These are phyloP conservation scores for Eupleurogrammus muticus DNA, from an alignment of 2,797 vertebrate genomes.

Conservation along the genomic window DNA sequence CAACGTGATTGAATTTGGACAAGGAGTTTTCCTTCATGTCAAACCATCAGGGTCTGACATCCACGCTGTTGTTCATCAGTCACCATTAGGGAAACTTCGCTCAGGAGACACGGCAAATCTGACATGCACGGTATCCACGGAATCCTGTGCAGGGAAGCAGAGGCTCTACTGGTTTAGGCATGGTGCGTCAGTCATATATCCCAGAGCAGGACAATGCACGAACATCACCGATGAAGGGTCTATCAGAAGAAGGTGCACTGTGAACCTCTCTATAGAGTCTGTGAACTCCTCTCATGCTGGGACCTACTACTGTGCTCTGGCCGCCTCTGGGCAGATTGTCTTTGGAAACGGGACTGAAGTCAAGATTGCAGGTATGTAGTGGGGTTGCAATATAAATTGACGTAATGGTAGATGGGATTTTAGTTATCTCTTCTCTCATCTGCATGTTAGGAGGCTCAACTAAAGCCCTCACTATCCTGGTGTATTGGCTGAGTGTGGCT, in stretches of 20 bases:
- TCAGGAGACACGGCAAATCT: slow-evolving; percentile 38
- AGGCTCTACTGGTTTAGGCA: slow-evolving; percentile 70
- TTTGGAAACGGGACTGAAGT: slow-evolving; percentile 64
- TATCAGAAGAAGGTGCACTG: slow-evolving; percentile 25
- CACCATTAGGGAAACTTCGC: background rate
- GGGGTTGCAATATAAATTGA: background rate
- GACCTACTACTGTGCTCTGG: slow-evolving; percentile 71
- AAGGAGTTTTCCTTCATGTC: slow-evolving; percentile 68
- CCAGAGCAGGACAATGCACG: slow-evolving; percentile 28
- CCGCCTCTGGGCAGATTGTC: slow-evolving; percentile 61
- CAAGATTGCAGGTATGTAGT: slow-evolving; percentile 44
- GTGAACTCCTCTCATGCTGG: slow-evolving; percentile 36
- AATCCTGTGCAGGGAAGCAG: slow-evolving; percentile 38
- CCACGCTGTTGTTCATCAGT: slow-evolving; percentile 6
- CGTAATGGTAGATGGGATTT: background rate
- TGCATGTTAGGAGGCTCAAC: background rate
- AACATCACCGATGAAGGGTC: background rate
- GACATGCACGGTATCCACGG: slow-evolving; percentile 50
- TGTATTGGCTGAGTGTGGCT: slow-evolving; percentile 12
- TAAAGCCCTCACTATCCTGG: rapidly evolving
- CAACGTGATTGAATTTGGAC: slow-evolving; percentile 58
- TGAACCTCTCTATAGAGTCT: slow-evolving; percentile 36
- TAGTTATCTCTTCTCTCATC: background rate
- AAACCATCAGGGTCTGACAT: slow-evolving; percentile 17
- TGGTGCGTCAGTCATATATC: slow-evolving; percentile 24